Evolutionary conservation across 2,888 invertebrate genomes (phyloP).

Genomic region (Trachelus stipa): DNA sequence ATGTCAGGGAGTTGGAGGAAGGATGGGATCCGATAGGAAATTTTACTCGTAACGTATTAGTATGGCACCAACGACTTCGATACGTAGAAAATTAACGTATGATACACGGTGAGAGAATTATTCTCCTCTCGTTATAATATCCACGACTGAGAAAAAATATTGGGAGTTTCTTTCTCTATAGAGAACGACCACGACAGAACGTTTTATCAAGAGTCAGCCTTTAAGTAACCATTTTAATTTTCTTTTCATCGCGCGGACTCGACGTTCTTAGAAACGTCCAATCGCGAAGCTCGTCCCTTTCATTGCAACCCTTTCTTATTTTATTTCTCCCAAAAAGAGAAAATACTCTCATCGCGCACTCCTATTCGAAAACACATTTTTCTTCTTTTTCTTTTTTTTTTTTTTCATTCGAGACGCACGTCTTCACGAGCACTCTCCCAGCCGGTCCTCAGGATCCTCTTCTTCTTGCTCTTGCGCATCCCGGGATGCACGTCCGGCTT

Average conservation of each 20-base stretch:
- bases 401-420: neutral
- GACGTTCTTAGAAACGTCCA: neutral
- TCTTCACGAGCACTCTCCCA: neutral
- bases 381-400: neutral
- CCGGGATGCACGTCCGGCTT: neutral
- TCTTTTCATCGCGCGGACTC: neutral
- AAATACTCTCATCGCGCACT: neutral
- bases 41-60: conserved; percentile 1
- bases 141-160: neutral
- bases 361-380: neutral
- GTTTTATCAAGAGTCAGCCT: neutral
- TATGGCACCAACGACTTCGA: conserved; percentile 26
- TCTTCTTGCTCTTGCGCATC: neutral
- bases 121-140: neutral
- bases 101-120: neutral
- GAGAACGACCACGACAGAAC: neutral
- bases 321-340: neutral
- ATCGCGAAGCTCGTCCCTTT: neutral
- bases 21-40: neutral
- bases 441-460: neutral
- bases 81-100: conserved; percentile 7
- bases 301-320: neutral
- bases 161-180: neutral
- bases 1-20: neutral
- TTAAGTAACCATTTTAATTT: neutral